A percentile compares a stretch with the other conserved stretches of the same genome.
phyloP scores from a whole-genome alignment of 2,113 vertebrate genomes.

The Coturnix japonica region DNA sequence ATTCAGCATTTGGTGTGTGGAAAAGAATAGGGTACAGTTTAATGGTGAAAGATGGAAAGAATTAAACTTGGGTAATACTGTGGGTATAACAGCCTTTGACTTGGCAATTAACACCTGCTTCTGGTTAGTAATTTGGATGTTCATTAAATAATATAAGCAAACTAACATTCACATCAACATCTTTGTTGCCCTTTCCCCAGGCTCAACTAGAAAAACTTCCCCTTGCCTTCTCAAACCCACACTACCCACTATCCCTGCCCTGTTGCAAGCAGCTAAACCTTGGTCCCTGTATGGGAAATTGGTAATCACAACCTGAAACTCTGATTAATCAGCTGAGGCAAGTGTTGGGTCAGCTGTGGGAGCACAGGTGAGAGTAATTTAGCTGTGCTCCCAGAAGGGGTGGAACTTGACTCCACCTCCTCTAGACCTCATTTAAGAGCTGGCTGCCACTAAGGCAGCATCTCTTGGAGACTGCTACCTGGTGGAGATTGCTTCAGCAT shows the following conservation, averaged over 20 bases:
- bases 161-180: background rate
- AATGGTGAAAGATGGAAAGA: background rate
- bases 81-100: background rate
- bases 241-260: no score
- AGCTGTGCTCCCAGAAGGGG: no score
- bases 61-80: rapidly evolving
- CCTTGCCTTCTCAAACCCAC: background rate
- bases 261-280: rapidly evolving
- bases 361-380: no score
- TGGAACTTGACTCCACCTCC: no score
- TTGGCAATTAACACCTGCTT: background rate
- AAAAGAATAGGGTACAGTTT: background rate
- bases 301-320: no score
- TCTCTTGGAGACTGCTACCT: no score
- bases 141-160: rapidly evolving
- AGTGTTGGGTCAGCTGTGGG: no score
- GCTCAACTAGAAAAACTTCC: background rate
- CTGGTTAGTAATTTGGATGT: background rate
- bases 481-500: no score
- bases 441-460: no score
- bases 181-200: background rate
- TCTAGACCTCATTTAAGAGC: no score
- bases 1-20: background rate
- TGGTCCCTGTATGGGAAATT: no score
- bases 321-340: no score